Percentiles rank a stretch among this genome's conserved stretches.
phyloP scores from a whole-genome alignment of 2,888 invertebrate species.

The Melangyna quadrimaculata region DNA sequence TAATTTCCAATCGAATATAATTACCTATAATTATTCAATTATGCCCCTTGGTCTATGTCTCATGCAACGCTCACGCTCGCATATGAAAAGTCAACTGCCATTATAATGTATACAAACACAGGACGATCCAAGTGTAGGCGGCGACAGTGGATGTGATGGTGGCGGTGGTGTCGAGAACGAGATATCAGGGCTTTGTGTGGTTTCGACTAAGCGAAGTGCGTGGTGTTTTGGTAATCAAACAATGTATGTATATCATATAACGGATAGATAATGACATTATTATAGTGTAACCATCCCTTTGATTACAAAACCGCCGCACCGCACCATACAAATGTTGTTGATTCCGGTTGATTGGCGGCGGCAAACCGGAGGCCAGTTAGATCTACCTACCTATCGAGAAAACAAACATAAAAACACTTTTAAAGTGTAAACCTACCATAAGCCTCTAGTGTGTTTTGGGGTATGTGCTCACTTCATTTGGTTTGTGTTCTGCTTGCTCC shows the following conservation, averaged over 20 bases:
- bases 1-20: slow-evolving; percentile 67
- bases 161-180: neutral
- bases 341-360: neutral
- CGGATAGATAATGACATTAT: slow-evolving; percentile 69
- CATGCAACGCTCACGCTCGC: neutral
- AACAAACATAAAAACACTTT: slow-evolving; percentile 52
- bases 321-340: slow-evolving; percentile 23
- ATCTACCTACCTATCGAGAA: neutral
- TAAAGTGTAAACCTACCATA: slow-evolving; percentile 52
- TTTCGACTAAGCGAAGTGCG: slow-evolving; percentile 54
- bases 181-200: slow-evolving; percentile 39
- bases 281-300: slow-evolving; percentile 65
- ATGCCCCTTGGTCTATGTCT: slow-evolving; percentile 29
- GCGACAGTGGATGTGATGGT: neutral
- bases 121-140: slow-evolving; percentile 38
- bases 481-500: neutral
- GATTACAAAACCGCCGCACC: slow-evolving; percentile 47
- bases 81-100: slow-evolving; percentile 13
- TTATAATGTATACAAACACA: neutral
- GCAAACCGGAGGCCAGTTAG: neutral
- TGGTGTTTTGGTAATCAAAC: slow-evolving; percentile 55
- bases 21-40: slow-evolving; percentile 71
- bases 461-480: slow-evolving; percentile 17
- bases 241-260: slow-evolving; percentile 40
- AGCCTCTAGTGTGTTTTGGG: slow-evolving; percentile 17